phyloP scores from a whole-genome alignment of 2,113 vertebrate genomes.

The Labeo rohita region DNA sequence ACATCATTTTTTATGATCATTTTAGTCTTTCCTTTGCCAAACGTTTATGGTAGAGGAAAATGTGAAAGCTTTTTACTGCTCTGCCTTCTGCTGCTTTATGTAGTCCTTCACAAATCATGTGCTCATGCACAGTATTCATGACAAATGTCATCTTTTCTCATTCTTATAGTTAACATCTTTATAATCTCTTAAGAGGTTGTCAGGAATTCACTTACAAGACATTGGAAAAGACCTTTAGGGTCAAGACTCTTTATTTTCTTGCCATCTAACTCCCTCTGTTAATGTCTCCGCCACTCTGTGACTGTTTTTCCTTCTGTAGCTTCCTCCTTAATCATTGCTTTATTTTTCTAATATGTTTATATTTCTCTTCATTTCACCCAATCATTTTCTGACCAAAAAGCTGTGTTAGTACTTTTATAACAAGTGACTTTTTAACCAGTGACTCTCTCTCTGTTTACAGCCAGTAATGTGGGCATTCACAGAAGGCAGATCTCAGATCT shows the following conservation, averaged over 20 bases:
- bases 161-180: constrained; percentile 21
- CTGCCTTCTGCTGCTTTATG: constrained; percentile 28
- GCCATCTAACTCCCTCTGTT: not conserved
- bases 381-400: not conserved
- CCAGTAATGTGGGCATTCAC: constrained; percentile 86
- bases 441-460: constrained; percentile 68
- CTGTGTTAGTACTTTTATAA: not conserved
- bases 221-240: constrained; percentile 27
- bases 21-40: constrained; percentile 2
- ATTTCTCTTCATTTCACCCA: not conserved
- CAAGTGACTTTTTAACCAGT: not conserved
- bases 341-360: not conserved
- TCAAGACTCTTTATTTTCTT: not conserved
- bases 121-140: constrained; percentile 36
- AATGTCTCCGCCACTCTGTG: not conserved
- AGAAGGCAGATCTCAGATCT: constrained; percentile 95
- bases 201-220: constrained; percentile 20
- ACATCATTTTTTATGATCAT: not conserved
- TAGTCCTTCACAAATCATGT: constrained; percentile 56
- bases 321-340: not conserved
- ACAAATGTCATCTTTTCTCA: constrained; percentile 1
- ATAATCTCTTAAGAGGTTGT: constrained; percentile 28
- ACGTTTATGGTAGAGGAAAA: too few species aligned
- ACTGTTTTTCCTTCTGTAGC: not conserved
- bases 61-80: not conserved